Base-by-base conservation (phyloP, 2,888 invertebrate genomes). In the Apocheima hispidaria region DNA sequence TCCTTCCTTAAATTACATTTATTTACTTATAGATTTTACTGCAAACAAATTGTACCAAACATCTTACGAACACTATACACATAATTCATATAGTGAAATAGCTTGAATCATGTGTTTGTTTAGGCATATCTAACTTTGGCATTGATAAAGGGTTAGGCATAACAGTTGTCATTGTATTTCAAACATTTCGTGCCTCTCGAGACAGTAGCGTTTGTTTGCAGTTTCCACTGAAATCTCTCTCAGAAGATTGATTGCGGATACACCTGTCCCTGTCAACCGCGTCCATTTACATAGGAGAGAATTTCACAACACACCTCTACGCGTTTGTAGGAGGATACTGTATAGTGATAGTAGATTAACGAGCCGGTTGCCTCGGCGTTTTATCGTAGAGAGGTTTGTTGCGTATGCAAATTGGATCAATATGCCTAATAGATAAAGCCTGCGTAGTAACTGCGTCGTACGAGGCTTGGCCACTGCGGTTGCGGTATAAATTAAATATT, bases 211-310 rank as follows among this genome's bases (percentile, higher is more conserved):
- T 26, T 35, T 54, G 55, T 65, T 61, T 60, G 65, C 53, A 56
- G 52, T 56, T 58, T 48, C 54, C 26, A 59, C 44, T 16, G 30
- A 46, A 59, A 55, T 36, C 63, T 53, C 51, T 64, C 69, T 60
- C 54, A 57, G 38, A 69, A 70, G 72, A 78, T 75, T 75, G 72
- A 77, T 77, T 66, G 70, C 68, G 71, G 71, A 71, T 68, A 72
- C 71, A 73, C 66, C 67, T 76, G 73, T 72, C 77, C 55, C 40
- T 23, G 50, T 51, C 60, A 60, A 60, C 30, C 35, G 65, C 54
- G 49, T 28, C 49, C 68, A 69, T 71, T 71, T 68, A 68, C 65
- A 65, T 64, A 51, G 52, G 40, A 36, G 51, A 9, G 49, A 23
- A 49, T 43, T n/a, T 50, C 50, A 43, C 36, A 51, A 50, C 49